Evolutionary conservation across 2,888 invertebrate species (phyloP), one percentile per base, ranked within the genome.

Genomic region (Toxonevra muliebris): DNA sequence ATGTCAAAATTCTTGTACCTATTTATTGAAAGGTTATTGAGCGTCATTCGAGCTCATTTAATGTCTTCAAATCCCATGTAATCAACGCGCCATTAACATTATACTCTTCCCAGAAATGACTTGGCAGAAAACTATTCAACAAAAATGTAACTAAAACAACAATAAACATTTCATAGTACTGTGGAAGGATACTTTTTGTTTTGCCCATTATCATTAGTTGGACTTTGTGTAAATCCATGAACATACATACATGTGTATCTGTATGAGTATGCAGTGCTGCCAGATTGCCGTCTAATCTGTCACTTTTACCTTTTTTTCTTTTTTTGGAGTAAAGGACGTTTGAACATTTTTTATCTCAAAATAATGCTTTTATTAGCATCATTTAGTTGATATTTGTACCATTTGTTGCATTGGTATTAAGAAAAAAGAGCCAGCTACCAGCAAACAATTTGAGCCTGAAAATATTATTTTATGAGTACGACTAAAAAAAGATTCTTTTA

Each of bases 41-140:
- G 60, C 19, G 13, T 12, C 45, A 66, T 66, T 66, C 58, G 61
- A 66, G 53, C 57, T 66, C 66, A 66, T 66, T 66, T 61, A 61
- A 60, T 50, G 73, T 74, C 73, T 73, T 72, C 75, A 76, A 77
- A 76, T 76, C 77, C 76, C 75, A 74, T 76, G 77, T 77, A 77
- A 79, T 78, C 76, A 79, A 76, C 78, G 74, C 69, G 74, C 71
- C 73, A 76, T 76, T 77, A 78, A 76, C 76, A 74, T 78, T 75
- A 79, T 75, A 64, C 74, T 75, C 72, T 71, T n/a, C 70, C 70
- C 71, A 71, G 17, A 61, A 50, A 72, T 72, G 74, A 74, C 69
- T 67, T 66, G 59, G 43, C 41, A 48, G 64, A 30, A 48, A 50
- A 53, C 53, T 42, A 48, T 50, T 41, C 30, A 59, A 57, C 45